These are phyloP conservation scores for Alauda arvensis DNA, from an alignment of 2,797 vertebrate species.

Conservation along the genomic window DNA sequence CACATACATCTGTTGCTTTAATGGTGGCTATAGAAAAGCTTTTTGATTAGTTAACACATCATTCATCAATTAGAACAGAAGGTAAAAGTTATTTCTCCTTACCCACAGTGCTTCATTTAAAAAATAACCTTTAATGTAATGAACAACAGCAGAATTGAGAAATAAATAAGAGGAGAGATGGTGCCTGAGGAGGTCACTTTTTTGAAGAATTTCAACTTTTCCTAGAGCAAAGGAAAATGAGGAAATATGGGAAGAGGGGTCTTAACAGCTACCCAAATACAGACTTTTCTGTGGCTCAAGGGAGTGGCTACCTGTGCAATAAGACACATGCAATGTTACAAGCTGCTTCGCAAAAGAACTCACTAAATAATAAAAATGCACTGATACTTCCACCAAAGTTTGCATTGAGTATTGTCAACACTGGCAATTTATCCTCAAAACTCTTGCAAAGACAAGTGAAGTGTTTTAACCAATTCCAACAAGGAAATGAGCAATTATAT, in stretches of 20 bases:
- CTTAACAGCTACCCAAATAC: neutral
- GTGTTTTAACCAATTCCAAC: neutral
- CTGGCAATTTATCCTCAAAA: neutral
- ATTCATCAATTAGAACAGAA: constrained; percentile 69
- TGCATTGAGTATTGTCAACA: neutral
- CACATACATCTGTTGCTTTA: constrained; percentile 67
- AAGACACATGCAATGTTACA: neutral
- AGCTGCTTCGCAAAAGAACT: neutral
- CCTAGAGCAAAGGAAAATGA: neutral
- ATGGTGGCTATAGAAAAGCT: constrained; percentile 56
- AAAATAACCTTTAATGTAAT: constrained; percentile 59
- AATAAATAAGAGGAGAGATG: constrained; percentile 23
- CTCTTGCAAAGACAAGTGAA: neutral
- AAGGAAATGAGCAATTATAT: neutral
- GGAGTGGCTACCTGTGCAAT: neutral
- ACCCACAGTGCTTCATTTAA: constrained; percentile 44
- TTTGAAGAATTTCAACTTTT: constrained; percentile 13
- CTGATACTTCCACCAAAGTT: neutral
- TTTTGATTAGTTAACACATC: constrained; percentile 70
- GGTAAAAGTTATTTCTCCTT: constrained; percentile 61
- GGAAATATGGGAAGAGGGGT: neutral
- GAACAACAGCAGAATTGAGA: neutral
- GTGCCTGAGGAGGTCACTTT: constrained; percentile 14
- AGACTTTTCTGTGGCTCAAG: neutral
- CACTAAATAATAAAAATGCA: neutral